Percentiles rank a stretch among this genome's conserved stretches.
phyloP scores from a whole-genome alignment of 2,113 vertebrate genomes.

The Proterorhinus semilunaris region DNA sequence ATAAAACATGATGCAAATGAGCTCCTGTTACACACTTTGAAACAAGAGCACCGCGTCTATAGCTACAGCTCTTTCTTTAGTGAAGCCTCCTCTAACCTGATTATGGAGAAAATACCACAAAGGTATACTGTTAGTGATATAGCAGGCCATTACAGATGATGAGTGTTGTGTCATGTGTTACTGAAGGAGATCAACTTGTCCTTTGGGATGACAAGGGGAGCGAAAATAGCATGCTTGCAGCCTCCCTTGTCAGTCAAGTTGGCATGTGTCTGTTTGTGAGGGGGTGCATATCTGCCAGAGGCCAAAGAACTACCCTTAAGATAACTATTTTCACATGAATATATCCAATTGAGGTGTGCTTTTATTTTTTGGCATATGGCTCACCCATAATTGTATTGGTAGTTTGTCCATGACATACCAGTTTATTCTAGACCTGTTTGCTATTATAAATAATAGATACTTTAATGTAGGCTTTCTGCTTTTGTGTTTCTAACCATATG shows the following conservation, averaged over 20 bases:
- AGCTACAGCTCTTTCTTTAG: neutral
- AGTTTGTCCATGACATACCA: too few species aligned
- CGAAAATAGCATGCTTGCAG: conserved; percentile 91
- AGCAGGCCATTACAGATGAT: conserved; percentile 39
- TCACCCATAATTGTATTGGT: too few species aligned
- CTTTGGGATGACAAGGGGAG: conserved; percentile 85
- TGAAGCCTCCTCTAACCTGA: neutral
- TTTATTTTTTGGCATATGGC: neutral
- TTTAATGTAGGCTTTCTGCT: neutral
- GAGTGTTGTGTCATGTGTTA: conserved; percentile 74
- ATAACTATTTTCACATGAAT: conserved; percentile 57
- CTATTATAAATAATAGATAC: too few species aligned
- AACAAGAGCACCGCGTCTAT: neutral
- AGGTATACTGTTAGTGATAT: conserved; percentile 21
- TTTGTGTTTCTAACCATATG: conserved; percentile 18
- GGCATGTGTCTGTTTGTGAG: conserved; percentile 55
- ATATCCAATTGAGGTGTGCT: conserved; percentile 22
- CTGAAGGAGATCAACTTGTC: conserved; percentile 71
- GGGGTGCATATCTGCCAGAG: conserved; percentile 44
- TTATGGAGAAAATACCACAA: conserved; percentile 12
- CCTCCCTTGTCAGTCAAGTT: conserved; percentile 88
- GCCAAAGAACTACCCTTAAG: conserved; percentile 40
- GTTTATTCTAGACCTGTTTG: too few species aligned
- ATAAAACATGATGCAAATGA: conserved; percentile 3
- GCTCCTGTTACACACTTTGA: conserved; percentile 16